Evolutionary conservation across 2,113 vertebrate genomes (phyloP).

Genomic region (Euleptes europaea): DNA sequence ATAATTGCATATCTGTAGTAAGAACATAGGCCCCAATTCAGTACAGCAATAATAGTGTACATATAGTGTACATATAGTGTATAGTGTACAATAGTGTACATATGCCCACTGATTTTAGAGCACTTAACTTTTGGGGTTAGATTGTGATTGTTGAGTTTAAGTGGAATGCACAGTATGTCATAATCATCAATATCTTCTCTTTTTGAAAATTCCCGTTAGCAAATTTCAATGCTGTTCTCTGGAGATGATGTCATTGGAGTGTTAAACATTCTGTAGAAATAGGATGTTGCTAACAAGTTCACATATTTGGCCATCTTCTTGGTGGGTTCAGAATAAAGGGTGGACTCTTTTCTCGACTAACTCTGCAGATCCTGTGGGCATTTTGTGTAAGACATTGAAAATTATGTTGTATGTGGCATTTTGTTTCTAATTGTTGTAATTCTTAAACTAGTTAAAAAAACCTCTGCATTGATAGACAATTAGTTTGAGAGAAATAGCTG

Average conservation of each 20-base stretch:
- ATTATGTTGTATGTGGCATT: neutral
- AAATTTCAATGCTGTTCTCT: neutral
- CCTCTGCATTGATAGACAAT: neutral
- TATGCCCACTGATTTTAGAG: neutral
- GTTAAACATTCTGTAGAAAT: neutral
- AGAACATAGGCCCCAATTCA: neutral
- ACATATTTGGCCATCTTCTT: neutral
- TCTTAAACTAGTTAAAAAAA: neutral
- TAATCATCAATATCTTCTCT: neutral
- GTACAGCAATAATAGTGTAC: neutral
- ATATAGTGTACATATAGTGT: no score
- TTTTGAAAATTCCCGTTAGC: neutral
- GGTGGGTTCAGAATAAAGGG: neutral
- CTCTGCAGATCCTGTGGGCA: neutral
- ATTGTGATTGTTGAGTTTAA: neutral
- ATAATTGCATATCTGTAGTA: neutral
- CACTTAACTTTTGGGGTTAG: neutral
- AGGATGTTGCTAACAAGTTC: neutral
- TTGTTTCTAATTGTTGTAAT: neutral
- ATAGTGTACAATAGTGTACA: no score
- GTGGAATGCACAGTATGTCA: neutral
- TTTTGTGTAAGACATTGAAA: fast-evolving
- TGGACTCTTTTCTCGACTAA: fast-evolving
- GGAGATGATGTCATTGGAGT: neutral
- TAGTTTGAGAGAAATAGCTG: no score